Base-by-base conservation (phyloP, 2,113 vertebrate species). In the Ascaphus truei region DNA sequence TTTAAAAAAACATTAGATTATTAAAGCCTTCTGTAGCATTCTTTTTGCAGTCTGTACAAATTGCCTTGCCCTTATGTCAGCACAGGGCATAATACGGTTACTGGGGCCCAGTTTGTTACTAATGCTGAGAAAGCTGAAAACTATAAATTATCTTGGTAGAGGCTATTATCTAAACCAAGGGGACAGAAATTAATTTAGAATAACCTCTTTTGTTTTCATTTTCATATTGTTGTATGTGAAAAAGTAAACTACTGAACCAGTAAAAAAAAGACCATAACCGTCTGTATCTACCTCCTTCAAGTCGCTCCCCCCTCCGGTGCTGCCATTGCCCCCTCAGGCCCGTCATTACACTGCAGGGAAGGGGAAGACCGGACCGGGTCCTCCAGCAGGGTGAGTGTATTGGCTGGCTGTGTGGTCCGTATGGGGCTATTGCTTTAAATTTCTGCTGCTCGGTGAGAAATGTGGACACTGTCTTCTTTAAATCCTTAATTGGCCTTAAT, bases 1-100 rank as follows among this genome's bases (percentile, higher is more conserved):
- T 86, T 74, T 82, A 79, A 72, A 60, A 78, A 81, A 86, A 79
- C 74, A 83, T 80, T 65, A n/a, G n/a, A 75, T 77, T 80, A 80
- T 76, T 83, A 53, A 80, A 84, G 47, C 78, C 75, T 29, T 73
- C 56, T 13, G 8, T 69, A 71, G 33, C 75, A 36, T 77, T 3
- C 13, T 73, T 79, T 59, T 73, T 64, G 30, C 20, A 27, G n/a
- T 26, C 36, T 37, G 16, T 72, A 58, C 27, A 75, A 82, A 85
- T 76, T 74, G 47, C 23, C 75, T 78, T 62, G 20, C 25, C 52
- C 12, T 59, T 36, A 29, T 51, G 34, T 74, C 74, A 78, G 47
- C 2, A 72, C 50, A 68, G 66, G 66, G 41, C 68, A 82, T 77
- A 75, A 76, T 73, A 76, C 0, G 68, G 12, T 78, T 83, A 76